Base-by-base conservation (phyloP, 2,888 invertebrate species). In the Nudaria mundana region DNA sequence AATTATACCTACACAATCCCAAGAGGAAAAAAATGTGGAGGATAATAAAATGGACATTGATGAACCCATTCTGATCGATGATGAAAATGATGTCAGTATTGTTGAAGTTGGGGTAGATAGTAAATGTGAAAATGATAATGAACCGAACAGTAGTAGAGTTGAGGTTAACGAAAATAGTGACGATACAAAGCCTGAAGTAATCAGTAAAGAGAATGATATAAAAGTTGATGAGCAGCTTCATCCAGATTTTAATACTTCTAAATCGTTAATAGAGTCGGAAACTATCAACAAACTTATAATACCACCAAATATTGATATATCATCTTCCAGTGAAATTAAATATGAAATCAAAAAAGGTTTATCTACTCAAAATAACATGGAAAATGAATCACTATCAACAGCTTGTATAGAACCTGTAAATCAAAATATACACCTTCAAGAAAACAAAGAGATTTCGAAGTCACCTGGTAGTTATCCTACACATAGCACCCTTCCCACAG, bases 61-160 rank as follows among this genome's bases (percentile, higher is more conserved):
- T 26, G 33, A 54, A 15, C 23, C 40, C n/a, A 30, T 41, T 15
- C 16, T 43, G 6, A 43, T 43, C 23, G 34, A 38, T 7, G 42
- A 43, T 11, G 37, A 43, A n/a, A n/a, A n/a, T 7, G 42, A 38
- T 43, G 33, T 34, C 2, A 30, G 26, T 34, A 7, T 43, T 20
- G 25, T 38, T n/a, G 37, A 43, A 37, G 42, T 37, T 16, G 22
- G 23, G 18, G 30, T 32, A 1, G 40, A 28, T 22, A 7, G 13
- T 2, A 43, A 36, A 12, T 11, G 11, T 11, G 15, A 23, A 8
- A 37, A 30, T 16, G 26, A 15, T 8, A 8, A 16, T 20, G 12
- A n/a, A n/a, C 3, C 16, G 12, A n/a, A 3, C 16, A n/a, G 33
- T 33, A 30, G 2, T 2, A 25, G 15, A 22, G 26, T 3, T 14